Conservation (phyloP, 2,113 vertebrate species). For the Sinocyclocheilus anshuiensis region DNA sequence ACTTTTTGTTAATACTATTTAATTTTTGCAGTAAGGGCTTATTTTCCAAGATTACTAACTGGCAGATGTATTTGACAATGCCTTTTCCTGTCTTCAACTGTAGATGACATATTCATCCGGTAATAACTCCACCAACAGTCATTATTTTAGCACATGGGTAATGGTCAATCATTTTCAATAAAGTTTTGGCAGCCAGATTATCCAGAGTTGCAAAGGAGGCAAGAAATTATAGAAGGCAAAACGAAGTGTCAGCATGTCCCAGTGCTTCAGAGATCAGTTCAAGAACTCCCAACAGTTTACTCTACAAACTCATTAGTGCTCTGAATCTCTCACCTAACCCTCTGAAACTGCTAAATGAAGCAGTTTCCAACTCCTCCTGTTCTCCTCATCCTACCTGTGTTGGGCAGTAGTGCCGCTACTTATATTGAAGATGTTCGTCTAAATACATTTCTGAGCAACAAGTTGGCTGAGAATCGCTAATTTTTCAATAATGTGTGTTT, state of each 20-base stretch:
- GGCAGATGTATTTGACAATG: not conserved
- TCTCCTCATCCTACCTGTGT: not conserved
- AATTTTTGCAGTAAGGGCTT: slow-evolving; percentile 19
- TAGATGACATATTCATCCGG: not conserved
- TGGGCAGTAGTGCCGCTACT: not conserved
- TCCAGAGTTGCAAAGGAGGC: slow-evolving; percentile 25
- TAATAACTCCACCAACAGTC: not conserved
- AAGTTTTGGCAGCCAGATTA: slow-evolving; percentile 44
- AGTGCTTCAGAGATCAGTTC: slow-evolving; percentile 56
- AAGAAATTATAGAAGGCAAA: slow-evolving; percentile 35
- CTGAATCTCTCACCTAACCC: slow-evolving; percentile 57
- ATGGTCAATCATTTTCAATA: slow-evolving; percentile 22
- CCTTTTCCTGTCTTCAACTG: not conserved
- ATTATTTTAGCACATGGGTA: slow-evolving; percentile 4
- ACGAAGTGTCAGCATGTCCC: slow-evolving; percentile 72
- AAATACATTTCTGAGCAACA: not conserved
- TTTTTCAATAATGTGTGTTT: not conserved
- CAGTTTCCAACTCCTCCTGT: slow-evolving; percentile 58
- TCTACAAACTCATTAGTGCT: slow-evolving; percentile 71
- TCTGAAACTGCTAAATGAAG: slow-evolving; percentile 66
- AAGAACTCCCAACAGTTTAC: slow-evolving; percentile 54
- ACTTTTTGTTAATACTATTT: not conserved
- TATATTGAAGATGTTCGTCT: not conserved
- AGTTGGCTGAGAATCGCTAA: not conserved
- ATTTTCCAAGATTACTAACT: slow-evolving; percentile 21